A percentile compares a stretch with the other conserved stretches of the same genome.
Conservation (phyloP, 2,113 vertebrate species). For the Vidua macroura region DNA sequence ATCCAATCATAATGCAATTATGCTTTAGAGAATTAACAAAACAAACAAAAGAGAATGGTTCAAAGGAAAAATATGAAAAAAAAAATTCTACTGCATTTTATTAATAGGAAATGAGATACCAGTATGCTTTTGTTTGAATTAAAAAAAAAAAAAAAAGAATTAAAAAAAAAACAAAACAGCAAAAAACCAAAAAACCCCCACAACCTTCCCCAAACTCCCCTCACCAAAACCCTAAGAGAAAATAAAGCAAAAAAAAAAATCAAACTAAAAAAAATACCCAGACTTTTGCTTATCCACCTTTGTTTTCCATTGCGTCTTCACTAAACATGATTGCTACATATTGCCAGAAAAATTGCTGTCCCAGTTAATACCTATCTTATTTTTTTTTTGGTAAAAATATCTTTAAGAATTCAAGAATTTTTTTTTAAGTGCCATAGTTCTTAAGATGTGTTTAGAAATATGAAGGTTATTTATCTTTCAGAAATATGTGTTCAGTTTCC, state of each 20-base stretch:
- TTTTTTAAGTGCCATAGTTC: background rate
- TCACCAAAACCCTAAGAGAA: background rate
- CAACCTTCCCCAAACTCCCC: fast-evolving
- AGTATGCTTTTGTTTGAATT: background rate
- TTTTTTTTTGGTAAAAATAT: background rate
- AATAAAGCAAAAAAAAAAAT: background rate
- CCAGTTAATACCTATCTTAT: background rate
- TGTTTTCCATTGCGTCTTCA: background rate
- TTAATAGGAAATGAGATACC: background rate
- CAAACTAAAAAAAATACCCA: fast-evolving
- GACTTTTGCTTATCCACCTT: background rate
- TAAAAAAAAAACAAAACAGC: too few relatives aligned
- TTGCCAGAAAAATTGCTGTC: background rate
- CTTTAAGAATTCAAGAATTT: background rate
- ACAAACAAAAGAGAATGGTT: background rate
- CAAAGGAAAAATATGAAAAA: background rate
- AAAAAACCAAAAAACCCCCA: background rate
- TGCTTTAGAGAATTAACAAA: background rate
- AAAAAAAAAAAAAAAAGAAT: background rate
- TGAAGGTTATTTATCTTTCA: background rate
- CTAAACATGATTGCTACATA: background rate
- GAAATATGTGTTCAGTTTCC: background rate
- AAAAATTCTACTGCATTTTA: background rate
- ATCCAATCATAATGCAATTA: background rate
- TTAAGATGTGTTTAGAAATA: background rate